A percentile compares a stretch with the other conserved stretches of the same genome.
phyloP scores from a whole-genome alignment of 2,113 vertebrate species.

The Ranitomeya imitator region DNA sequence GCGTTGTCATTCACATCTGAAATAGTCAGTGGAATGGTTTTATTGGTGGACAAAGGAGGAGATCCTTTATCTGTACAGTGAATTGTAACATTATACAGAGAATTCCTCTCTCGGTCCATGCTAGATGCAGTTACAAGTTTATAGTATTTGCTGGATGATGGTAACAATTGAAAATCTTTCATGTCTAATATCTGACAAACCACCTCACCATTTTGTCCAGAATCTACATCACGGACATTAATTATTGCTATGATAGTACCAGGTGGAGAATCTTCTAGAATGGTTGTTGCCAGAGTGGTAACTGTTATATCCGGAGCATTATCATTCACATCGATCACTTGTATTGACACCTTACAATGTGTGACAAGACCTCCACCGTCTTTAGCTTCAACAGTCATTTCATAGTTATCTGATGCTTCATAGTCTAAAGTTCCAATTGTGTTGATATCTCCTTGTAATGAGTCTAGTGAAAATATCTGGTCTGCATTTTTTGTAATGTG shows the following conservation, averaged over 20 bases:
- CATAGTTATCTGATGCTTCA: constrained; percentile 66
- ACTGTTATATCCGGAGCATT: constrained; percentile 88
- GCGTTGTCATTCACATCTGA: neutral
- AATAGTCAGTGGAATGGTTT: neutral
- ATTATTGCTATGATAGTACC: constrained; percentile 63
- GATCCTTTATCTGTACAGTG: neutral
- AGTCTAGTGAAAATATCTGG: constrained; percentile 65
- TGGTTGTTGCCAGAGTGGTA: constrained; percentile 83
- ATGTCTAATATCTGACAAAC: constrained; percentile 57
- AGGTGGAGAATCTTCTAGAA: constrained; percentile 63
- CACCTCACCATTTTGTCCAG: constrained; percentile 62
- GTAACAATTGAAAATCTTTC: constrained; percentile 61
- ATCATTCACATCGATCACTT: constrained; percentile 84
- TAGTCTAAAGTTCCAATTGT: constrained; percentile 68
- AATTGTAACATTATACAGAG: neutral
- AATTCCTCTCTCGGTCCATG: neutral
- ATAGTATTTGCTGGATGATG: constrained; percentile 59
- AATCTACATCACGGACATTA: constrained; percentile 62
- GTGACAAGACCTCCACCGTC: constrained; percentile 69
- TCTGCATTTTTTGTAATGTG: constrained; percentile 61
- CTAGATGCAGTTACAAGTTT: neutral
- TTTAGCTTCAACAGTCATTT: constrained; percentile 70
- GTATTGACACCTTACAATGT: constrained; percentile 82
- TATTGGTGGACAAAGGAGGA: neutral
- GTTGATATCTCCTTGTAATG: constrained; percentile 64